Evolutionary conservation across 2,113 vertebrate species (phyloP), one percentile per base, ranked within the genome.

Genomic region (Pica pica): DNA sequence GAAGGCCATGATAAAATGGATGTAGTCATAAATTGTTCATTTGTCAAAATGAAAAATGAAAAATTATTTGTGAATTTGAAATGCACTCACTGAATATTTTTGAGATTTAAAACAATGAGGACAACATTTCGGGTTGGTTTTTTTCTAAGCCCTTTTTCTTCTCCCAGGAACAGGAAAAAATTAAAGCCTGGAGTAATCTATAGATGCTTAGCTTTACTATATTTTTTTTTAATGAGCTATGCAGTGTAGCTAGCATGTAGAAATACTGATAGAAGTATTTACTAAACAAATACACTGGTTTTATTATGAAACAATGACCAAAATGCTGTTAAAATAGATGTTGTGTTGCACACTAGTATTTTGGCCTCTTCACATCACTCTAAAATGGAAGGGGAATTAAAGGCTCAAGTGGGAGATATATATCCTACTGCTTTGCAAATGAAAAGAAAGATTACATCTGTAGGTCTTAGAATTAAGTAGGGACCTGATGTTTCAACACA

Each of bases 351-450:
- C 21, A 23, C 23, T 75, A 14, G 67, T 74, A 64, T 73, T 93
- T 85, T 79, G 52, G 41, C 55, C 26, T 49, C 22, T 71, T 79
- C 35, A 24, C 30, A 13, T 79, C 19, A 46, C 41, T 76, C 46
- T 77, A 57, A 93, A 80, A 83, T 31, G 63, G 76, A 86, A 39
- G 21, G 20, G 3, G 55, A 88, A 83, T 83, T 74, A 86, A 92
- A 86, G 26, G 39, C 70, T 92, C 53, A 83, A 92, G 57, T 83
- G 50, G 59, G 56, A 93, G 52, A 63, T 59, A 20, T 14, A 35
- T 57, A 81, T 83, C 59, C 79, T 67, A 74, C 63, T 69, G 55
- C 59, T 93, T 42, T 73, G 37, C 80, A 74, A 95, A 88, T 81
- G 23, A 70, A 79, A 83, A 90, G 74, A 53, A 90, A 77, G 71